Percentiles rank a stretch among this genome's conserved stretches.
Evolutionary conservation across 2,888 invertebrate species (phyloP).

Genomic region (Orchesella flavescens): DNA sequence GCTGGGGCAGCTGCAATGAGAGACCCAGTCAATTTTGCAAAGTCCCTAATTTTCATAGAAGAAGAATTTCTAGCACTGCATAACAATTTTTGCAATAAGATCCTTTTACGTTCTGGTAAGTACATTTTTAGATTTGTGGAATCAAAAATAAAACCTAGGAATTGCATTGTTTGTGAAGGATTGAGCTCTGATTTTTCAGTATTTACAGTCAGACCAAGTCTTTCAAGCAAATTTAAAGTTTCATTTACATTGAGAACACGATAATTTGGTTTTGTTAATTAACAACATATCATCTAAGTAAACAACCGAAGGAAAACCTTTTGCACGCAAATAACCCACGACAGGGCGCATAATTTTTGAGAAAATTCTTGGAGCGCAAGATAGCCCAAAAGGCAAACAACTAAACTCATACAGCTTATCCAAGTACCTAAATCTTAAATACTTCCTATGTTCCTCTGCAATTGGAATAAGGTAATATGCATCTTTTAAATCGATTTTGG

Average conservation of each 20-base stretch:
- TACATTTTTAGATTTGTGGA: background rate
- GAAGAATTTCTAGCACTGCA: no score
- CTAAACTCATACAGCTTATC: conserved; percentile 12
- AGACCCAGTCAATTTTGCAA: background rate
- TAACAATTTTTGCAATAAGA: no score
- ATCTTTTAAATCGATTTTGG: conserved; percentile 11
- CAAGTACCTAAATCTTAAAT: conserved; percentile 1
- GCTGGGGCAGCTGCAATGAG: background rate
- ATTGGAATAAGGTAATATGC: conserved; percentile 26
- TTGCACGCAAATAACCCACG: background rate
- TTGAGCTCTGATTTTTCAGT: conserved; percentile 4
- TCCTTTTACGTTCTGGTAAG: no score
- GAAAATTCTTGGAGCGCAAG: conserved; percentile 8
- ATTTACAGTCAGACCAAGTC: conserved; percentile 5
- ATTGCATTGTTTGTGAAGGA: conserved; percentile 1
- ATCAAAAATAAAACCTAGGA: conserved; percentile 18
- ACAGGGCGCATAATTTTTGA: conserved; percentile 31
- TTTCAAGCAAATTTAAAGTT: background rate
- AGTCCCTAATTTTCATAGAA: background rate
- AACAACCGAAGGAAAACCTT: background rate
- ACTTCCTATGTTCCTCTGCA: background rate
- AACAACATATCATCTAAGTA: conserved; percentile 26
- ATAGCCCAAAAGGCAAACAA: conserved; percentile 33
- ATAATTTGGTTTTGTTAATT: background rate
- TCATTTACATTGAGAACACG: background rate